These are phyloP conservation scores for Narcine bancroftii DNA, from an alignment of 2,113 vertebrate genomes.

Conservation along the genomic window DNA sequence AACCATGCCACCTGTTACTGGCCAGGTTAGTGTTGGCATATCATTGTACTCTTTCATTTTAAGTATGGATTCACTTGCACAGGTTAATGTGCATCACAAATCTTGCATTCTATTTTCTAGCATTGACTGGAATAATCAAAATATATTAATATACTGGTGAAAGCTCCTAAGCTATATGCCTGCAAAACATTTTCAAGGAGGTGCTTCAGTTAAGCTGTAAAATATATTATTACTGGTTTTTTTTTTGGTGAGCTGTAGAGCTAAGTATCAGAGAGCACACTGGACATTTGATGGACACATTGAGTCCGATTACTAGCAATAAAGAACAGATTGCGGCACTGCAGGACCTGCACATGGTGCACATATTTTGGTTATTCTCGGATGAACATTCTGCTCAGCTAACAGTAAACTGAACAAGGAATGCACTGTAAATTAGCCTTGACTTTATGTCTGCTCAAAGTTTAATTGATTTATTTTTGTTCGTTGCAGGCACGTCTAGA, in stretches of 20 bases:
- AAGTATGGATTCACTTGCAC: too few relatives aligned
- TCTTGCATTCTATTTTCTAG: too few relatives aligned
- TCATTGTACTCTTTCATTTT: too few relatives aligned
- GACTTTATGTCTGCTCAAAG: neutral
- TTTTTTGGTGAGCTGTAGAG: neutral
- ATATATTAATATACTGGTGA: neutral
- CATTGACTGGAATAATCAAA: neutral
- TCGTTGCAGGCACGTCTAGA: neutral
- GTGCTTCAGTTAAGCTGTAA: neutral
- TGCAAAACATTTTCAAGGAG: neutral
- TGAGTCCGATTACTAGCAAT: neutral
- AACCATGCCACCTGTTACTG: too few relatives aligned
- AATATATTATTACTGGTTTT: neutral
- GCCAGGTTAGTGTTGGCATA: too few relatives aligned
- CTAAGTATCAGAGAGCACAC: neutral
- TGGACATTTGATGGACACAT: neutral
- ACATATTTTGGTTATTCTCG: neutral
- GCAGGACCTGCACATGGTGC: conserved; percentile 11
- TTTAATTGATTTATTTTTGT: neutral
- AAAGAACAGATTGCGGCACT: neutral
- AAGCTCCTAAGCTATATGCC: neutral
- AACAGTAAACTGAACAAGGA: conserved; percentile 16
- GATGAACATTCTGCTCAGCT: conserved; percentile 21
- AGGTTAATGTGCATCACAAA: too few relatives aligned
- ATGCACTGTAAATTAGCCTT: neutral